These are phyloP conservation scores for Orgyia antiqua DNA, from an alignment of 2,888 invertebrate genomes.

Conservation along the genomic window DNA sequence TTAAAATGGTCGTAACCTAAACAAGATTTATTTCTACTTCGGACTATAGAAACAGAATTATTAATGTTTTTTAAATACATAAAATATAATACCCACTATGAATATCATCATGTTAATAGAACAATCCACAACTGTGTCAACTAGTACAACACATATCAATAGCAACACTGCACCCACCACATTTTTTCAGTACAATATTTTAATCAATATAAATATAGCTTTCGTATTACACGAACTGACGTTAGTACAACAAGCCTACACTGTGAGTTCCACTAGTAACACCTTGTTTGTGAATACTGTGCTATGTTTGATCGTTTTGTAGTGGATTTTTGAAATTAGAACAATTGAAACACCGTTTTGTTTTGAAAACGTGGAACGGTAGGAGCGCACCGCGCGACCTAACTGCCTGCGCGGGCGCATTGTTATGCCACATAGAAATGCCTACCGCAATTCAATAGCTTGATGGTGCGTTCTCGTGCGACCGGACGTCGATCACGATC, in stretches of 20 bases:
- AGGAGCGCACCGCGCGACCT: conserved; percentile 39
- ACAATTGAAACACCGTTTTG: conserved; percentile 63
- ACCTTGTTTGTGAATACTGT: conserved; percentile 62
- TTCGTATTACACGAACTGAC: conserved; percentile 34
- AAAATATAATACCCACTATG: conserved; percentile 44
- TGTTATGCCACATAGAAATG: conserved; percentile 54
- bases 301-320: conserved; percentile 68
- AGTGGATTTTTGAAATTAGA: conserved; percentile 62
- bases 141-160: conserved; percentile 33
- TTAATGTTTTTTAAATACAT: too few species aligned
- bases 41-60: too few species aligned
- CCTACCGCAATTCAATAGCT: conserved; percentile 44
- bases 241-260: conserved; percentile 30
- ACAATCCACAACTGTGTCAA: conserved; percentile 39
- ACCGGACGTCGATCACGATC: conserved; percentile 38
- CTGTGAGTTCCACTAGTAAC: conserved; percentile 37
- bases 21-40: too few species aligned
- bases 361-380: conserved; percentile 66
- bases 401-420: conserved; percentile 48
- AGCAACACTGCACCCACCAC: conserved; percentile 52
- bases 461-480: conserved; percentile 47
- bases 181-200: conserved; percentile 45
- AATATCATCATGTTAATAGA: conserved; percentile 41
- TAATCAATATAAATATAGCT: conserved; percentile 20
- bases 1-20: too few species aligned